These are phyloP conservation scores for Oncopeltus fasciatus DNA, from an alignment of 1,140 invertebrate genomes.

Conservation along the genomic window DNA sequence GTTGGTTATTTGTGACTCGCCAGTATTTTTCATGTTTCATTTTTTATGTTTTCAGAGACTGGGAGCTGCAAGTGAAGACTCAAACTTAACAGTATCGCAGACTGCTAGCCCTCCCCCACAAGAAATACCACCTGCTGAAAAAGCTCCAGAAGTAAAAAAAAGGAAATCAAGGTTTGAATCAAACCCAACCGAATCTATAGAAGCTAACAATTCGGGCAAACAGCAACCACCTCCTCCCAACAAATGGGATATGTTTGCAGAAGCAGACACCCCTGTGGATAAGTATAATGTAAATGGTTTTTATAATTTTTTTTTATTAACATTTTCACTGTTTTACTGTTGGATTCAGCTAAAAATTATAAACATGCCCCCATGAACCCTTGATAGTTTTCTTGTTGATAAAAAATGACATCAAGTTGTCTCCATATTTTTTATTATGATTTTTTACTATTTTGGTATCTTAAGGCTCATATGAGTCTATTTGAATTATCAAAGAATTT, in stretches of 20 bases:
- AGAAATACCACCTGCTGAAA: not conserved
- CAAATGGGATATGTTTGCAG: slow-evolving; percentile 77
- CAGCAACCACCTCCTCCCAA: slow-evolving; percentile 31
- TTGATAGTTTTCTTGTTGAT: too few relatives aligned
- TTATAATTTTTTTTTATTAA: slow-evolving; percentile 23
- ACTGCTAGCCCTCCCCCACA: slow-evolving; percentile 10
- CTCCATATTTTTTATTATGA: too few relatives aligned
- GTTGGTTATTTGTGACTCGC: too few relatives aligned
- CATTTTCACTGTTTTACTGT: too few relatives aligned
- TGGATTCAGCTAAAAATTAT: too few relatives aligned
- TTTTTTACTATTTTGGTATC: too few relatives aligned
- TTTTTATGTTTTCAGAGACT: slow-evolving; percentile 34
- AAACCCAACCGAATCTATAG: slow-evolving; percentile 27
- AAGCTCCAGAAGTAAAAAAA: slow-evolving; percentile 23
- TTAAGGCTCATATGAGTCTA: too few relatives aligned
- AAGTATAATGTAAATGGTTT: slow-evolving; percentile 76
- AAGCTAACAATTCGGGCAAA: slow-evolving; percentile 7
- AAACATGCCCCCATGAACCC: too few relatives aligned
- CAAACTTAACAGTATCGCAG: slow-evolving; percentile 31
- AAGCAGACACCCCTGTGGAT: slow-evolving; percentile 71
- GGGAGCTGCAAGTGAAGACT: slow-evolving; percentile 45
- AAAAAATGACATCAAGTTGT: too few relatives aligned
- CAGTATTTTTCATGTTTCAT: too few relatives aligned
- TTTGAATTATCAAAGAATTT: too few relatives aligned
- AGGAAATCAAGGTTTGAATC: slow-evolving; percentile 24